Conservation (phyloP, 2,888 invertebrate species). For the Scaptodrosophila latifasciaeformis region DNA sequence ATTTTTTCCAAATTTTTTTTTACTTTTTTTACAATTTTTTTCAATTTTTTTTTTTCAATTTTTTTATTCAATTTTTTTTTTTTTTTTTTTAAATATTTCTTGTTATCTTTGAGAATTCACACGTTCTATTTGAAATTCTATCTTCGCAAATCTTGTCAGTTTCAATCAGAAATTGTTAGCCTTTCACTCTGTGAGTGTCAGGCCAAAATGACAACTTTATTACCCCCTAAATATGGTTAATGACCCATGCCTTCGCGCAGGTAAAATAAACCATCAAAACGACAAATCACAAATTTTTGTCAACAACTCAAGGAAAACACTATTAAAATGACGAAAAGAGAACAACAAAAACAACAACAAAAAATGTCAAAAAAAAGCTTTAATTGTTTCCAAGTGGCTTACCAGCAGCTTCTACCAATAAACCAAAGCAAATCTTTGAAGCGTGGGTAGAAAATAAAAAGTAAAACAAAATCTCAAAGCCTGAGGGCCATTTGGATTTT, state of each 20-base stretch:
- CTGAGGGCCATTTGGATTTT: no score
- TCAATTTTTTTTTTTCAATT: conserved; percentile 8
- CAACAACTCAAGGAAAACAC: conserved; percentile 33
- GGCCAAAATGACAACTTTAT: conserved; percentile 62
- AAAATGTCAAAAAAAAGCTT: conserved; percentile 17
- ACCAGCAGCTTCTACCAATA: background rate
- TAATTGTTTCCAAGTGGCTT: no score
- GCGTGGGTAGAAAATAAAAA: background rate
- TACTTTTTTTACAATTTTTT: conserved; percentile 12
- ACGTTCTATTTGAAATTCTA: no score
- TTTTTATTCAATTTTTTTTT: conserved; percentile 8
- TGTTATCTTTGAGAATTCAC: no score
- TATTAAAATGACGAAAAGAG: conserved; percentile 33
- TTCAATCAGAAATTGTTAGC: no score
- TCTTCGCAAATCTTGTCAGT: no score
- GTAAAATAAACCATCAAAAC: no score
- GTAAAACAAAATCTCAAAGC: no score
- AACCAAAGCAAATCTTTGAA: conserved; percentile 23
- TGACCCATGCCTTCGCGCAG: conserved; percentile 32
- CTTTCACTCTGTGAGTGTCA: background rate
- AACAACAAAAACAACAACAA: conserved; percentile 52
- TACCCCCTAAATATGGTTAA: conserved; percentile 63
- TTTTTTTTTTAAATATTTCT: no score
- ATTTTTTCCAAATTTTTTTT: conserved; percentile 29
- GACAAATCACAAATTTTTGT: background rate